Conservation (phyloP, 1,140 invertebrate species). For the Drosophila tropicalis region DNA sequence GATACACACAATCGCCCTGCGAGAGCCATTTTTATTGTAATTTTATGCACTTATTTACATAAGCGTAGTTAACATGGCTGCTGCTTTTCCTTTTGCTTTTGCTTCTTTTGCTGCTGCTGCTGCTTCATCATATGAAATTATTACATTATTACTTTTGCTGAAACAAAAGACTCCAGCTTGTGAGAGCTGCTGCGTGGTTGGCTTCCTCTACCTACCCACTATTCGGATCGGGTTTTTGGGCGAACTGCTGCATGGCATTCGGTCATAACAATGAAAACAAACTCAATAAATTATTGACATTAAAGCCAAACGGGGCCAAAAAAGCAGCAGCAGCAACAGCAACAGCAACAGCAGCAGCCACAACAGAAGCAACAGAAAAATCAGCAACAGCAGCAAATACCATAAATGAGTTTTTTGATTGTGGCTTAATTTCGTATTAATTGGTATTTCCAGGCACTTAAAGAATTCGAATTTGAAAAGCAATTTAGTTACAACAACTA, state of each 20-base stretch:
- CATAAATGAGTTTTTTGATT: constrained; percentile 17
- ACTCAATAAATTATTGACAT: constrained; percentile 74
- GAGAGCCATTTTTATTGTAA: constrained; percentile 57
- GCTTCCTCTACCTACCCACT: not conserved
- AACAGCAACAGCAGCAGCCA: not conserved
- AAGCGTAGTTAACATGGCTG: constrained; percentile 75
- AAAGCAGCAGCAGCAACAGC: not conserved
- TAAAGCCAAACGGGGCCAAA: constrained; percentile 26
- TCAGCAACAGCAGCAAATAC: constrained; percentile 1
- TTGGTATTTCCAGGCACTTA: constrained; percentile 5
- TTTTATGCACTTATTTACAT: constrained; percentile 80
- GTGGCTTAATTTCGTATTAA: constrained; percentile 19
- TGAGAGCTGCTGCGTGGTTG: constrained; percentile 11
- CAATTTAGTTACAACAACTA: constrained; percentile 13
- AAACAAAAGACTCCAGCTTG: constrained; percentile 7
- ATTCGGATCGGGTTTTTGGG: not conserved
- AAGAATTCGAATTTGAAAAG: constrained; percentile 5
- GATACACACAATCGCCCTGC: not conserved
- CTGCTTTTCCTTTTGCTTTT: constrained; percentile 22
- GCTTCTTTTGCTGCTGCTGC: not conserved
- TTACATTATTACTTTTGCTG: constrained; percentile 69
- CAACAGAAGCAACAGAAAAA: not conserved
- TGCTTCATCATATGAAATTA: constrained; percentile 68
- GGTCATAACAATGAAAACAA: constrained; percentile 51
- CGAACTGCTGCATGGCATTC: constrained; percentile 35